Evolutionary conservation across 2,888 invertebrate genomes (phyloP).

Genomic region (Acleris literana): DNA sequence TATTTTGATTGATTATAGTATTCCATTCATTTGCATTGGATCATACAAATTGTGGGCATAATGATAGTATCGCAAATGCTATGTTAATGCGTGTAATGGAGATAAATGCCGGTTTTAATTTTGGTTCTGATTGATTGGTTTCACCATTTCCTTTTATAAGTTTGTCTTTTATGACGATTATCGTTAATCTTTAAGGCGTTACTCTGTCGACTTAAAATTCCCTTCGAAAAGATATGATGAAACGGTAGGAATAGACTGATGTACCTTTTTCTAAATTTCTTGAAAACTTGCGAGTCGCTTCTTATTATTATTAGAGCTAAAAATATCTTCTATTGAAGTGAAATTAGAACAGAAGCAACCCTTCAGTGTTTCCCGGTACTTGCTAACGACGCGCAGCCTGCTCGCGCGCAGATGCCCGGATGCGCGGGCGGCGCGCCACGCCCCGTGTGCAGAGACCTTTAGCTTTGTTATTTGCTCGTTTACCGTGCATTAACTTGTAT

Average conservation of each 20-base stretch:
- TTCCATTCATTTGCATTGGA: slow-evolving; percentile 13
- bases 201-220: too few species aligned
- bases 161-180: too few species aligned
- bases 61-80: slow-evolving; percentile 14
- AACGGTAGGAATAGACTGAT: too few species aligned
- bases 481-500: background rate
- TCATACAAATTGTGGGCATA: background rate
- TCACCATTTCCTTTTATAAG: slow-evolving; percentile 15
- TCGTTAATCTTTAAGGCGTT: too few species aligned
- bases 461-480: background rate
- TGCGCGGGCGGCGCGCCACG: slow-evolving; percentile 32
- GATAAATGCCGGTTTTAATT: slow-evolving; percentile 11
- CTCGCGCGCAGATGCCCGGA: slow-evolving; percentile 36
- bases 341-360: slow-evolving; percentile 11
- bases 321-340: slow-evolving; percentile 5
- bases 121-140: slow-evolving; percentile 7
- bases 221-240: background rate
- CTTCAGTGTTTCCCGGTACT: slow-evolving; percentile 9
- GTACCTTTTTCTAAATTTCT: too few species aligned
- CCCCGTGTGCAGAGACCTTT: slow-evolving; percentile 11
- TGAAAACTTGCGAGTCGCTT: too few species aligned
- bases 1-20: slow-evolving; percentile 27
- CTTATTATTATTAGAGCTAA: background rate
- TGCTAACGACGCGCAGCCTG: slow-evolving; percentile 7
- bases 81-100: slow-evolving; percentile 19